Percentiles rank a stretch among this genome's conserved stretches.
Evolutionary conservation across 1,140 invertebrate genomes (phyloP).

Genomic region (Lepeophtheirus salmonis): DNA sequence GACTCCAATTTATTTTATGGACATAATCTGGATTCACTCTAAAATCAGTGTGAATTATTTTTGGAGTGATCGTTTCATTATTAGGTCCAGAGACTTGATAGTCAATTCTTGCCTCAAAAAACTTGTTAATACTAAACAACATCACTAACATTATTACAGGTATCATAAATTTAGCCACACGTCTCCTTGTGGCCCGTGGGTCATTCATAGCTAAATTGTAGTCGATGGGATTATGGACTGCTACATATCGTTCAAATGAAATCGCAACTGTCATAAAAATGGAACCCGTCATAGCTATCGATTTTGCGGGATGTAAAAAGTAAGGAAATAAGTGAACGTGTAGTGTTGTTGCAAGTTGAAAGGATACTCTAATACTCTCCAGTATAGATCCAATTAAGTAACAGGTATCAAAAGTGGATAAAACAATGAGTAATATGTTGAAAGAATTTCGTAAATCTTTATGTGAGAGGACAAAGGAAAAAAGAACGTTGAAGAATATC

Average conservation of each 20-base stretch:
- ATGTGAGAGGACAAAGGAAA: not conserved
- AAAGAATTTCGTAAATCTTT: slow-evolving; percentile 13
- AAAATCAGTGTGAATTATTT: slow-evolving; percentile 4
- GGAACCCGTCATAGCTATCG: slow-evolving; percentile 10
- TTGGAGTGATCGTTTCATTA: slow-evolving; percentile 1
- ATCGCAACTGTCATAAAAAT: slow-evolving; percentile 14
- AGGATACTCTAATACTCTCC: not conserved
- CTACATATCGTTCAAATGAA: slow-evolving; percentile 7
- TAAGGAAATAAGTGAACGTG: slow-evolving; percentile 8
- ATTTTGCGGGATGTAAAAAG: slow-evolving; percentile 1
- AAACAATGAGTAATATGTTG: slow-evolving; percentile 3
- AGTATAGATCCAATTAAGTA: slow-evolving; percentile 9
- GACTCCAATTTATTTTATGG: slow-evolving; percentile 4
- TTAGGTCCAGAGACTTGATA: not conserved
- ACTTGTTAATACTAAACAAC: slow-evolving; percentile 5
- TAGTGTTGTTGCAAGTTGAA: not conserved
- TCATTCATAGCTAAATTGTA: slow-evolving; percentile 15
- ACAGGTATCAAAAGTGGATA: slow-evolving; percentile 9
- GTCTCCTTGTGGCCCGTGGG: not conserved
- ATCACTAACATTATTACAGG: slow-evolving; percentile 5
- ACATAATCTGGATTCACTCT: slow-evolving; percentile 3
- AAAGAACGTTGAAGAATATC: slow-evolving; percentile 6
- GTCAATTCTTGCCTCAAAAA: slow-evolving; percentile 1
- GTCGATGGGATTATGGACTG: slow-evolving; percentile 10
- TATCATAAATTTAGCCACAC: not conserved